Conservation (phyloP, 2,113 vertebrate genomes). For the Ifrita kowaldi region DNA sequence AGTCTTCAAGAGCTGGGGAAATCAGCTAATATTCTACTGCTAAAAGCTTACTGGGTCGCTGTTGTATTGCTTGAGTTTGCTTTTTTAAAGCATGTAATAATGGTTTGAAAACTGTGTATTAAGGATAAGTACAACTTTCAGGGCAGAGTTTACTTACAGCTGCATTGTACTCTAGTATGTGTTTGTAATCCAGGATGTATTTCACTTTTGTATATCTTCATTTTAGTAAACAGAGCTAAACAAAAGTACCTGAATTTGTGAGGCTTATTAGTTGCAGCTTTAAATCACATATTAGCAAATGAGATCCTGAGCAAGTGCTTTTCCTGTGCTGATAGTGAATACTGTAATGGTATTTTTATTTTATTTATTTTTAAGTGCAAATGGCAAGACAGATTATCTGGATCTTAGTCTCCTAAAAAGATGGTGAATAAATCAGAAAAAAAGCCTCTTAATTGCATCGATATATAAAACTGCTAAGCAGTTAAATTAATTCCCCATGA, state of each 20-base stretch:
- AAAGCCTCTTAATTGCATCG: neutral
- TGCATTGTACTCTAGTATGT: neutral
- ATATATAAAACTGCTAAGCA: neutral
- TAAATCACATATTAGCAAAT: neutral
- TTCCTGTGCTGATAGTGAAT: neutral
- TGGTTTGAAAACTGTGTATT: neutral
- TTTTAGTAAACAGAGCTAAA: constrained; percentile 1
- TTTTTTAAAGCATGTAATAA: neutral
- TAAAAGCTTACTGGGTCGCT: neutral
- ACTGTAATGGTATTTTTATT: neutral
- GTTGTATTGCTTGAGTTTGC: neutral
- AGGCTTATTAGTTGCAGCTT: neutral
- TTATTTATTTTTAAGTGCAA: neutral
- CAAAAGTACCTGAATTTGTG: neutral
- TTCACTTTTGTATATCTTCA: neutral
- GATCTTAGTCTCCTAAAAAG: neutral
- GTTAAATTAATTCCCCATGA: neutral
- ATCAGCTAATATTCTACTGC: neutral
- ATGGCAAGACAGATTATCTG: neutral
- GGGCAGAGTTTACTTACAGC: neutral
- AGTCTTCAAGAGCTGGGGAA: neutral
- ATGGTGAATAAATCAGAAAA: neutral
- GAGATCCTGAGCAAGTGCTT: neutral
- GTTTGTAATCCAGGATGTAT: neutral
- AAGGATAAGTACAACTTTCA: neutral